These are phyloP conservation scores for Drosophila atroscutellata DNA, from an alignment of 2,888 invertebrate species.

Conservation along the genomic window DNA sequence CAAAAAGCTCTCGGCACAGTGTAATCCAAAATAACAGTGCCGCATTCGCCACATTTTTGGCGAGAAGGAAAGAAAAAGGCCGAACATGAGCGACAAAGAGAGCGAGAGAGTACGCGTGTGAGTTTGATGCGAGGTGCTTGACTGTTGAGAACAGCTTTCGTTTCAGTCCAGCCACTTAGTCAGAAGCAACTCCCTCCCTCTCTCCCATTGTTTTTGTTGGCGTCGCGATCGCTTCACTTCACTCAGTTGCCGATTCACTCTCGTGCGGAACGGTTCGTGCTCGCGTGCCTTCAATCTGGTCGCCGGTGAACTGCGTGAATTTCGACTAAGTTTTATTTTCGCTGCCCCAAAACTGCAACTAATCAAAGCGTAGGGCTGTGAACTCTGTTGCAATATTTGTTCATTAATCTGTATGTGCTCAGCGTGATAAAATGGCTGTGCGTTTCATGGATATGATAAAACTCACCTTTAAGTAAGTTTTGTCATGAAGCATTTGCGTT, in stretches of 20 bases:
- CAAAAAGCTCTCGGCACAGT: slow-evolving; percentile 45
- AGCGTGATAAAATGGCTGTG: slow-evolving; percentile 57
- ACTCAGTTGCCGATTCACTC: slow-evolving; percentile 55
- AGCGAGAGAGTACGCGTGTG: slow-evolving; percentile 1
- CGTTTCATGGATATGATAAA: slow-evolving; percentile 79
- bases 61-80: background rate
- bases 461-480: slow-evolving; percentile 82
- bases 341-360: slow-evolving; percentile 19
- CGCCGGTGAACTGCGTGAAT: slow-evolving; percentile 12
- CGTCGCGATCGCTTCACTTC: slow-evolving; percentile 41
- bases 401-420: slow-evolving; percentile 16
- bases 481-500: slow-evolving; percentile 27
- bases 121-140: slow-evolving; percentile 6
- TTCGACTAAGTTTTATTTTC: slow-evolving; percentile 38
- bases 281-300: background rate
- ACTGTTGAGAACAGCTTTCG: slow-evolving; percentile 30
- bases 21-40: slow-evolving; percentile 15
- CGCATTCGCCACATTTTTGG: slow-evolving; percentile 9
- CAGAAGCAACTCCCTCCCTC: slow-evolving; percentile 5
- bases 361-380: slow-evolving; percentile 29
- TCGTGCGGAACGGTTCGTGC: slow-evolving; percentile 32
- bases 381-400: slow-evolving; percentile 17
- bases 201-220: slow-evolving; percentile 16
- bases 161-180: slow-evolving; percentile 7
- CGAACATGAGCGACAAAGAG: background rate